Conservation (phyloP, 2,113 vertebrate species). For the Cromileptes altivelis region DNA sequence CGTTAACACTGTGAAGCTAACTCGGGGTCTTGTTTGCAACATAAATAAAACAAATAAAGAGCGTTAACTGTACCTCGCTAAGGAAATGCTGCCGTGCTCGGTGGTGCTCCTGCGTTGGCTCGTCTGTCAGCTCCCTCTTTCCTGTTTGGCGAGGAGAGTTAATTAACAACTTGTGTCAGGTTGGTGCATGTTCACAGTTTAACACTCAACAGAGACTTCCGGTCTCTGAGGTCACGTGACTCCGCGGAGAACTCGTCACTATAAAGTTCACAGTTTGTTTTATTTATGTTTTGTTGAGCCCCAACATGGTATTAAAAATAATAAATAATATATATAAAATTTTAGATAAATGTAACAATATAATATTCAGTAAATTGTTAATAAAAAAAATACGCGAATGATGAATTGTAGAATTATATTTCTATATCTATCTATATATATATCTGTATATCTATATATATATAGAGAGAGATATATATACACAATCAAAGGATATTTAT, state of each 20-base stretch:
- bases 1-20: background rate
- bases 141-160: background rate
- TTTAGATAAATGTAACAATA: background rate
- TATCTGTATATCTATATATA: too few species aligned
- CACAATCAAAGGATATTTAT: too few species aligned
- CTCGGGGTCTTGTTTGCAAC: background rate
- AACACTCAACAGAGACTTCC: constrained; percentile 17
- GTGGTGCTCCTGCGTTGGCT: background rate
- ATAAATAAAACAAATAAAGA: background rate
- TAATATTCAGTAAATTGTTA: background rate
- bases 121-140: background rate
- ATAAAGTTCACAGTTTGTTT: too few species aligned
- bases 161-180: background rate
- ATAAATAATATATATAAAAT: background rate
- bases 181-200: background rate
- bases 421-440: too few species aligned
- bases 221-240: constrained; percentile 20
- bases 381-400: background rate
- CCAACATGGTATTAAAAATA: too few species aligned
- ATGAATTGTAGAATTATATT: too few species aligned
- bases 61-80: background rate
- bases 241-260: background rate
- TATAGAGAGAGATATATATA: too few species aligned
- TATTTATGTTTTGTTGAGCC: background rate
- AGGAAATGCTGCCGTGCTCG: background rate